Evolutionary conservation across 2,888 invertebrate genomes (phyloP), one percentile per base, ranked within the genome.

Genomic region (Apamea anceps): DNA sequence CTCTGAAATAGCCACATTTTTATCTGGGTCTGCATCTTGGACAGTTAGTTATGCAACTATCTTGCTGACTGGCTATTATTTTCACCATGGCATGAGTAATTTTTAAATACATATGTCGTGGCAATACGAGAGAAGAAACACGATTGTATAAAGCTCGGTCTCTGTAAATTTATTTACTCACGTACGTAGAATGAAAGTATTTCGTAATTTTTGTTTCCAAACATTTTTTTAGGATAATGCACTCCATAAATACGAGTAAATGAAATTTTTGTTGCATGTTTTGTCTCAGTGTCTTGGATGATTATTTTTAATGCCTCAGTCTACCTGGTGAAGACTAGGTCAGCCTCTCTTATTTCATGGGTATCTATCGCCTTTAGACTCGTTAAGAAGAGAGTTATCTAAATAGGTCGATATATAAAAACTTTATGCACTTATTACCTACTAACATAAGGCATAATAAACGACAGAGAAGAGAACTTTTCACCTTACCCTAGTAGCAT

Each of bases 161-260:
- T 82, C 79, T 72, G 67, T 25, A 0, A 21, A 25, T 13, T 28
- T 70, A 72, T n/a, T 45, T 70, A 72, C 37, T 72, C 72, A 1
- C 2, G 32, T 51, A 3, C 15, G 28, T 72, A 42, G 32, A 74
- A 51, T 6, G 54, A 63, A 60, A 51, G 60, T 67, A 67, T 82
- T 79, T 82, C 57, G 82, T 82, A 79, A 82, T 74, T 82, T 63
- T 72, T 72, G 63, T 68, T 72, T 37, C 7, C 15, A 48, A 60
- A n/a, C 1, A 37, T 4, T 45, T 57, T 71, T 72, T 68, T 66
- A 37, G 6, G 18, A 48, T 79, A 65, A 66, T 66, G 65, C 45
- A 48, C n/a, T 79, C 37, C 28, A 37, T 74, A 84, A 84, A 79
- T 80, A 79, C 79, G 18, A 65, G 7, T 72, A 54, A 60, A 66